Evolutionary conservation across 2,113 vertebrate species (phyloP).

Genomic region (Ploceus nigricollis): DNA sequence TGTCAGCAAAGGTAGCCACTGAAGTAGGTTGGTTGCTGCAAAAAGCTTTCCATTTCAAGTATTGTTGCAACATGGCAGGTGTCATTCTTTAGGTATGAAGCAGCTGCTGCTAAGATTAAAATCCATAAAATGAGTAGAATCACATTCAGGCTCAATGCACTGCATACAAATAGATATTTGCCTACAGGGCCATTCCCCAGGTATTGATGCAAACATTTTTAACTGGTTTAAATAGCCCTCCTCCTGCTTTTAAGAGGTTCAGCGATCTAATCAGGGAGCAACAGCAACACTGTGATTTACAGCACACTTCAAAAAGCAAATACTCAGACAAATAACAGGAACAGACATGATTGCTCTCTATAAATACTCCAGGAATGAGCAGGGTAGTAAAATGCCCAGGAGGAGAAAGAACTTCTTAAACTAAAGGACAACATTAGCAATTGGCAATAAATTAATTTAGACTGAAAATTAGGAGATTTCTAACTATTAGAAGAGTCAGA

Average conservation of each 20-base stretch:
- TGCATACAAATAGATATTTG: neutral
- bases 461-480: neutral
- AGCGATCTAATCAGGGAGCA: neutral
- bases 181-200: neutral
- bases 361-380: neutral
- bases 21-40: neutral
- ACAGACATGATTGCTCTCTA: neutral
- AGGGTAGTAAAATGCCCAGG: neutral
- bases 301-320: neutral
- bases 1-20: neutral
- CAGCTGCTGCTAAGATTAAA: neutral
- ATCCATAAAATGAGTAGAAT: neutral
- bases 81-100: neutral
- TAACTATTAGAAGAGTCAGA: neutral
- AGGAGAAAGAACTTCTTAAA: neutral
- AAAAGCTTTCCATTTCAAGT: neutral
- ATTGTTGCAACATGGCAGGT: neutral
- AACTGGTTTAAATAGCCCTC: neutral
- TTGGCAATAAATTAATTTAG: neutral
- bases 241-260: neutral
- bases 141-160: neutral
- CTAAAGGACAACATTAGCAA: neutral
- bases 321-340: neutral
- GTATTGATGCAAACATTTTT: neutral
- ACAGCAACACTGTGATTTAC: neutral